These are phyloP conservation scores for Indicator indicator DNA, from an alignment of 2,113 vertebrate species.

Conservation along the genomic window DNA sequence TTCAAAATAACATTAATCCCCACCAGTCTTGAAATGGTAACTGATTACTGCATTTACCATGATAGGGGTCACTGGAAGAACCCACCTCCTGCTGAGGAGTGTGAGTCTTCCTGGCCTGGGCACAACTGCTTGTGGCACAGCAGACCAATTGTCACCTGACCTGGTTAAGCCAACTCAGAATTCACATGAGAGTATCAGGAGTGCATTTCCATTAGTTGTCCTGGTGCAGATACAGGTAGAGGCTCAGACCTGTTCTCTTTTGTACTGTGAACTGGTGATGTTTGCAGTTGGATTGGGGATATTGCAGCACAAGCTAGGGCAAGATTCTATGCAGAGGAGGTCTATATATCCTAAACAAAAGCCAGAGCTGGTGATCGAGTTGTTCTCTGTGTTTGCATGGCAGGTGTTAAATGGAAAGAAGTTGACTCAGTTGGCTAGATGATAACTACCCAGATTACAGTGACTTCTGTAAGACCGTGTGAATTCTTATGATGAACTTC, in stretches of 20 bases:
- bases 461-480: not conserved
- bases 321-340: not conserved
- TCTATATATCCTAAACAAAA: not conserved
- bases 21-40: not conserved
- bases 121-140: rapidly evolving
- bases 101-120: not conserved
- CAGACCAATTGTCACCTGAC: not conserved
- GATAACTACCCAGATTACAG: not conserved
- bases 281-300: not conserved
- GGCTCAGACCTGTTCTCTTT: not conserved
- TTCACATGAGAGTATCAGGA: not conserved
- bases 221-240: not conserved
- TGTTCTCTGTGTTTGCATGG: not conserved
- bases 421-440: not conserved
- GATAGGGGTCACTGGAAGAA: not conserved
- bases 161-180: not conserved
- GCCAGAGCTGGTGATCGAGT: not conserved
- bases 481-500: not conserved
- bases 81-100: not conserved
- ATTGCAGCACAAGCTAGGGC: not conserved
- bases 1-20: not conserved
- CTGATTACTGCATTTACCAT: not conserved
- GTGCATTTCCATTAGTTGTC: not conserved
- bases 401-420: not conserved
- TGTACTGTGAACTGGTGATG: not conserved